Evolutionary conservation across 1,140 invertebrate species (phyloP).

Genomic region (Zaprionus tsacasi): DNA sequence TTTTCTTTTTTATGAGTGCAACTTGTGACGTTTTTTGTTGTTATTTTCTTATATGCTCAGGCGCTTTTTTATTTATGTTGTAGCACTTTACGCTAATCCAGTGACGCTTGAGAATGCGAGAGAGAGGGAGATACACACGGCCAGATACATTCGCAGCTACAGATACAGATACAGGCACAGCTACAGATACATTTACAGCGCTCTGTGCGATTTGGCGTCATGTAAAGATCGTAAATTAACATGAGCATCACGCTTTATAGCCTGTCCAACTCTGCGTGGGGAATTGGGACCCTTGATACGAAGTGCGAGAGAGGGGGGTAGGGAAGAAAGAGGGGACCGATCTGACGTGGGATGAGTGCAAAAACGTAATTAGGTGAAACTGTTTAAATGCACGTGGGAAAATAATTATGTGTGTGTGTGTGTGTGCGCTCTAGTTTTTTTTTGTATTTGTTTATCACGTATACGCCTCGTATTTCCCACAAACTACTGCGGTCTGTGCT

Average conservation of each 20-base stretch:
- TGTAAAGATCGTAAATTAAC: constrained; percentile 61
- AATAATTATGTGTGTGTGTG: neutral
- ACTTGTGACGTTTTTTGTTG: neutral
- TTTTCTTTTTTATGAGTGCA: neutral
- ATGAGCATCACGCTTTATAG: constrained; percentile 42
- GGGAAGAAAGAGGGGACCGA: neutral
- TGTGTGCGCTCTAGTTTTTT: constrained; percentile 40
- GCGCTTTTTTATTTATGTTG: constrained; percentile 51
- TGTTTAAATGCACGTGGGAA: constrained; percentile 50
- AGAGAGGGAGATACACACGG: constrained; percentile 23
- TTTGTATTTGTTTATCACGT: constrained; percentile 17
- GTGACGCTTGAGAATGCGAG: constrained; percentile 28
- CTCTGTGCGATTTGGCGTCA: constrained; percentile 36
- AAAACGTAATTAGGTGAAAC: constrained; percentile 53
- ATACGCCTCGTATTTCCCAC: constrained; percentile 39
- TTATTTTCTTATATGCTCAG: constrained; percentile 4
- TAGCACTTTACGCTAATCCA: constrained; percentile 47
- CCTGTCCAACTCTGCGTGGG: constrained; percentile 13
- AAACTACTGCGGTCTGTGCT: neutral
- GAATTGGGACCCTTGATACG: neutral
- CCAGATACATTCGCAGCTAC: constrained; percentile 17
- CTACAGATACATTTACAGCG: constrained; percentile 32
- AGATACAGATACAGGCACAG: constrained; percentile 1
- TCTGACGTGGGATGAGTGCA: constrained; percentile 13
- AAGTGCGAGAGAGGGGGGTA: neutral